A percentile compares a stretch with the other conserved stretches of the same genome.
phyloP scores from a whole-genome alignment of 2,797 vertebrate species.

The Lerista edwardsae region DNA sequence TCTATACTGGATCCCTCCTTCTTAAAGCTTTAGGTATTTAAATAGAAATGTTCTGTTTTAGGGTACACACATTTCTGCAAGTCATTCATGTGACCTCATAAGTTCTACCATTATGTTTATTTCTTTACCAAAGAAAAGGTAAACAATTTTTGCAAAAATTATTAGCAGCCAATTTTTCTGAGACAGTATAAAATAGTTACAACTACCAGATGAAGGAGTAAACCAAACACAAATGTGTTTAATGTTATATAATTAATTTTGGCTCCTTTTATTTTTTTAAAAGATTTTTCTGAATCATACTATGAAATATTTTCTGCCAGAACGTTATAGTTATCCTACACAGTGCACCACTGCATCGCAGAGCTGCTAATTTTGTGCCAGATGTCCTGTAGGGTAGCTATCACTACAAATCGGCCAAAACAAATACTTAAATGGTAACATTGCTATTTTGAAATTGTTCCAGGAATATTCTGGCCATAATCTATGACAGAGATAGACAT shows the following conservation, averaged over 20 bases:
- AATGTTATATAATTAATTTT: not conserved
- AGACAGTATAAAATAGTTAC: conserved; percentile 59
- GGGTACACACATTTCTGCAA: conserved; percentile 72
- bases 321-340: too few relatives aligned
- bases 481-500: not conserved
- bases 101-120: conserved; percentile 72
- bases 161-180: conserved; percentile 52
- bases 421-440: not conserved
- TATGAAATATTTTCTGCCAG: not conserved
- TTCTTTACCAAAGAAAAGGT: conserved; percentile 54
- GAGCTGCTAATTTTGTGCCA: not conserved
- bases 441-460: not conserved
- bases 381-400: not conserved
- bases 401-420: not conserved
- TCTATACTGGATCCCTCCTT: conserved; percentile 73
- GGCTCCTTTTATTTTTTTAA: not conserved
- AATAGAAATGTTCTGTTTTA: conserved; percentile 72
- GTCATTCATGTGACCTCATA: conserved; percentile 69
- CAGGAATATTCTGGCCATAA: not conserved
- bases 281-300: conserved; percentile 2
- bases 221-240: conserved; percentile 24
- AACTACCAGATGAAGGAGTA: conserved; percentile 55
- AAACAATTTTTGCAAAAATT: conserved; percentile 50
- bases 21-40: conserved; percentile 68
- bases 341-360: too few relatives aligned